phyloP scores from a whole-genome alignment of 2,797 vertebrate species.

The Coendou prehensilis region DNA sequence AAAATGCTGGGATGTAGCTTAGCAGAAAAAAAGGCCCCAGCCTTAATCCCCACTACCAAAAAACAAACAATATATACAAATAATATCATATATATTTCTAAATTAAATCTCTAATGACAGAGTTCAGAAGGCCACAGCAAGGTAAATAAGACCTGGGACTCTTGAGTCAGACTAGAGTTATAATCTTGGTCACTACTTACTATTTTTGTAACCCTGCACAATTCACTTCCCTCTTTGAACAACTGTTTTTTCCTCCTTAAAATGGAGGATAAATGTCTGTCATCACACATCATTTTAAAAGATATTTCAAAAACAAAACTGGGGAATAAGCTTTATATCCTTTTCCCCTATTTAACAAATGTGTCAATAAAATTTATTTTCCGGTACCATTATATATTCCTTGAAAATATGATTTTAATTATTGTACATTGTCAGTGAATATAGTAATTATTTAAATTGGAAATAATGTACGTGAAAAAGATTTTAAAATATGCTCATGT shows the following conservation, averaged over 20 bases:
- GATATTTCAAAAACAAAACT: neutral
- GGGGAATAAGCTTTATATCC: conserved; percentile 2
- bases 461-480: neutral
- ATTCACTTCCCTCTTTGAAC: neutral
- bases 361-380: conserved; percentile 22
- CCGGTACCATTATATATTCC: neutral
- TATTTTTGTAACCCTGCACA: neutral
- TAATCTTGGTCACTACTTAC: neutral
- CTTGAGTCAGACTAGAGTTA: neutral
- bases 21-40: neutral
- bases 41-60: neutral
- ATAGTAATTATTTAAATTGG: neutral
- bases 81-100: neutral
- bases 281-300: conserved; percentile 39
- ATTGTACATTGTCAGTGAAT: neutral
- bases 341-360: neutral
- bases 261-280: neutral
- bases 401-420: conserved; percentile 36
- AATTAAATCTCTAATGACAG: neutral
- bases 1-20: neutral
- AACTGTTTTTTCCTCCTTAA: neutral
- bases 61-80: neutral
- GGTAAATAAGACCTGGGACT: neutral
- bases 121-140: neutral
- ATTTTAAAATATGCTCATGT: neutral